Evolutionary conservation across 2,797 vertebrate genomes (phyloP), one percentile per base, ranked within the genome.

Genomic region (Helarctos malayanus): DNA sequence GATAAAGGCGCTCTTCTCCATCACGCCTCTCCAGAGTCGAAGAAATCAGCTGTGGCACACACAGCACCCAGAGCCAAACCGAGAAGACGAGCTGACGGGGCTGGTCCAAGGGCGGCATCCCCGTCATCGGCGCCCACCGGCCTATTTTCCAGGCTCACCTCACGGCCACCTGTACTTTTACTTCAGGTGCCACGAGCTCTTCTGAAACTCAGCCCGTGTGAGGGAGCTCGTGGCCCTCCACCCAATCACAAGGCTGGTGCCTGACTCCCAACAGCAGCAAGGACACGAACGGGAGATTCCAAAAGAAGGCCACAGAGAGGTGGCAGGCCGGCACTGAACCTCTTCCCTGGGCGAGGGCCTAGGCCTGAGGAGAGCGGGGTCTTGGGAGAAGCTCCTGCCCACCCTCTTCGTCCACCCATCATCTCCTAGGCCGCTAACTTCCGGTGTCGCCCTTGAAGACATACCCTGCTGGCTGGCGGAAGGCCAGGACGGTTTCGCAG

Each of bases 301-400:
- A 14, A 61, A 38, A 10, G 54, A 63, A 0, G 1, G 32, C 71
- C 56, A 56, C 23, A 3, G 8, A 47, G 59, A 65, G 84, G 56
- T 0, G 1, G 15, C 10, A 3, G 18, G 49, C 57, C 27, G 2
- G 87, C 68, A 27, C 2, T 1, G 11, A 0, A 2, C 54, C 45
- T 82, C 76, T 27, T 49, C 65, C 18, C 54, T 38, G 2, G 0
- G 1, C 16, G 19, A n/a, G 9, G 57, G 54, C 29, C 27, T 52
- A 2, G n/a, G 69, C 3, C 32, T 0, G 8, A 9, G 65, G 5
- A 21, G 49, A 38, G 27, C 1, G 6, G 25, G 21, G 16, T 9
- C 3, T 16, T 19, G 63, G 32, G 35, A 80, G 47, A 79, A 38
- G 45, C 5, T 7, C 18, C 38, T 1, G 47, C 16, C 38, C 32